Conservation (phyloP, 2,888 invertebrate species). For the Tetrapedia diversipes region DNA sequence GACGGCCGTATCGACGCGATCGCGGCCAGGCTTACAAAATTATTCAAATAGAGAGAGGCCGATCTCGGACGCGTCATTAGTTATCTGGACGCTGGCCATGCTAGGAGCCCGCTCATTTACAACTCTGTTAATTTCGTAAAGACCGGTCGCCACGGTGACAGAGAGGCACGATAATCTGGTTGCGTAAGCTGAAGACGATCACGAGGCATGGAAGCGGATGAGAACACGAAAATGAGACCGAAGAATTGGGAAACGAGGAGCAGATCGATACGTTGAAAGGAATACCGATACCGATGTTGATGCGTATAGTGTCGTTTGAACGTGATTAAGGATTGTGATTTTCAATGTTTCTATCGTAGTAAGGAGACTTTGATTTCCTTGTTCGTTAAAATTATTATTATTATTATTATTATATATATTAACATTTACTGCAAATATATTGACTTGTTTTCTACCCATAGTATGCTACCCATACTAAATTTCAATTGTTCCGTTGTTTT, state of each 20-base stretch:
- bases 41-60: conserved; percentile 69
- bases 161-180: conserved; percentile 49
- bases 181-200: conserved; percentile 40
- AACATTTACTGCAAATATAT: no score
- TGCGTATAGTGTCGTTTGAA: no score
- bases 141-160: conserved; percentile 23
- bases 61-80: conserved; percentile 68
- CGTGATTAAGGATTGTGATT: no score
- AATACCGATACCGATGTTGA: no score
- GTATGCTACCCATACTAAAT: no score
- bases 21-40: conserved; percentile 62
- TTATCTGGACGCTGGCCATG: conserved; percentile 59
- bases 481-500: no score
- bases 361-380: no score
- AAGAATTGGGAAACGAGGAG: conserved; percentile 35
- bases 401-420: no score
- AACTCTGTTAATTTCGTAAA: conserved; percentile 73
- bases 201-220: conserved; percentile 11
- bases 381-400: no score
- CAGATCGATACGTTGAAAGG: conserved; percentile 36
- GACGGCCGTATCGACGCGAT: conserved; percentile 48
- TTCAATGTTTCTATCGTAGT: no score
- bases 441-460: no score
- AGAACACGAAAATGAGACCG: conserved; percentile 18
- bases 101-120: conserved; percentile 65